Evolutionary conservation across 2,888 invertebrate genomes (phyloP).

Genomic region (Clanis bilineata): DNA sequence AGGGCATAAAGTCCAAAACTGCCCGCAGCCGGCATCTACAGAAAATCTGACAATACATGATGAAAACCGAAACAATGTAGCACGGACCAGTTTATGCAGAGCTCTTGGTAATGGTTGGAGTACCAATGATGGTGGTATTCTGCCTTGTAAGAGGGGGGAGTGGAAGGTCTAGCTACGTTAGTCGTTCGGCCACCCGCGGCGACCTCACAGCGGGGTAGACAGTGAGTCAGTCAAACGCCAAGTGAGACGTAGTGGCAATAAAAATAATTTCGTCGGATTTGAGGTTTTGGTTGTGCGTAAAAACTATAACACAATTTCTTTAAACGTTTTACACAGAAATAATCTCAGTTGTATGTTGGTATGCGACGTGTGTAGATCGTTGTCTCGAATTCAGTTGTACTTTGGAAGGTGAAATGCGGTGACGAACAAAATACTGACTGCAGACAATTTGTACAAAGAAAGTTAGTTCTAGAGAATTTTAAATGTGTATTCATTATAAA

Average conservation of each 20-base stretch:
- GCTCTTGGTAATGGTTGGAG: slow-evolving; percentile 35
- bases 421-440: not conserved
- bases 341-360: not conserved
- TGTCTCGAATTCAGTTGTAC: not conserved
- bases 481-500: not conserved
- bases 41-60: slow-evolving; percentile 47
- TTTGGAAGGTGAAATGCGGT: not conserved
- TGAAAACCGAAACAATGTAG: slow-evolving; percentile 56
- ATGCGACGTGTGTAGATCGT: not conserved
- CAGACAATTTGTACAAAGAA: not conserved
- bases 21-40: slow-evolving; percentile 6
- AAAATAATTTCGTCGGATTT: slow-evolving; percentile 17
- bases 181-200: slow-evolving; percentile 16
- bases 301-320: not conserved
- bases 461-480: no score
- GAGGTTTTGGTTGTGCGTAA: slow-evolving; percentile 1
- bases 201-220: slow-evolving; percentile 30
- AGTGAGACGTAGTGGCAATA: slow-evolving; percentile 15
- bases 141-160: not conserved
- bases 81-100: slow-evolving; percentile 39
- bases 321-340: not conserved
- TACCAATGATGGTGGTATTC: not conserved
- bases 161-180: slow-evolving; percentile 2
- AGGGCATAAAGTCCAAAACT: slow-evolving; percentile 31
- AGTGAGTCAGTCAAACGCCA: slow-evolving; percentile 53